Percentiles rank a stretch among this genome's conserved stretches.
These are phyloP conservation scores for Pogonophryne albipinna DNA, from an alignment of 2,797 vertebrate species.

Conservation along the genomic window DNA sequence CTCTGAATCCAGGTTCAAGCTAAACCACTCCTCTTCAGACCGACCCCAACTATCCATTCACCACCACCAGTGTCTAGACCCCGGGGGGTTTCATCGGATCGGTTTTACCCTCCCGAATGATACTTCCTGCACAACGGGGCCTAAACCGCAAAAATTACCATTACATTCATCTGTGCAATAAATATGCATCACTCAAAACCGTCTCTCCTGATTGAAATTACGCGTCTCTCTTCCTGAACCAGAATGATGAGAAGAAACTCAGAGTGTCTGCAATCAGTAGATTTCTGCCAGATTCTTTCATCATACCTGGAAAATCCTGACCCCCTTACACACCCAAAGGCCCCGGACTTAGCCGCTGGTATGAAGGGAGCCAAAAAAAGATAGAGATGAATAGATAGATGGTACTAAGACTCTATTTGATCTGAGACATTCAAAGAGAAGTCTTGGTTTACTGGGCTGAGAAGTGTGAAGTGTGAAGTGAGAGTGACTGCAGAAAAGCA, in stretches of 20 bases:
- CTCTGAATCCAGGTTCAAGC: too few relatives aligned
- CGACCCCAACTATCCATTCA: too few relatives aligned
- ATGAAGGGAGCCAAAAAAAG: conserved; percentile 21
- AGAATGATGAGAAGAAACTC: conserved; percentile 10
- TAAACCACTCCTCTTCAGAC: too few relatives aligned
- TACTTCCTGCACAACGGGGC: too few relatives aligned
- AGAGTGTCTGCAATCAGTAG: conserved; percentile 16
- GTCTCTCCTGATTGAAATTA: neutral
- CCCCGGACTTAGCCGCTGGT: conserved; percentile 1
- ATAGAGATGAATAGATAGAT: conserved; percentile 31
- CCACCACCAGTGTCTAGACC: too few relatives aligned
- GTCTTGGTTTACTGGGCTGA: conserved; percentile 34
- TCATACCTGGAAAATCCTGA: conserved; percentile 8
- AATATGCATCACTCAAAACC: too few relatives aligned
- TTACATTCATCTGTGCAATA: too few relatives aligned
- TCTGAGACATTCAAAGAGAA: conserved; percentile 40
- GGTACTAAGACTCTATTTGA: conserved; percentile 34
- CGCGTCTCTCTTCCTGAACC: neutral
- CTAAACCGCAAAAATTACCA: too few relatives aligned
- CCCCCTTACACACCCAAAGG: conserved; percentile 1
- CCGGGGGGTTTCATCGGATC: too few relatives aligned
- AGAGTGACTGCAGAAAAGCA: conserved; percentile 14
- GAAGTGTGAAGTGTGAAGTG: conserved; percentile 14
- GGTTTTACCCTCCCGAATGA: too few relatives aligned
- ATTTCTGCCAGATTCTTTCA: conserved; percentile 33